These are phyloP conservation scores for Pangasius mekongensis DNA, from an alignment of 2,797 vertebrate genomes.

Conservation along the genomic window DNA sequence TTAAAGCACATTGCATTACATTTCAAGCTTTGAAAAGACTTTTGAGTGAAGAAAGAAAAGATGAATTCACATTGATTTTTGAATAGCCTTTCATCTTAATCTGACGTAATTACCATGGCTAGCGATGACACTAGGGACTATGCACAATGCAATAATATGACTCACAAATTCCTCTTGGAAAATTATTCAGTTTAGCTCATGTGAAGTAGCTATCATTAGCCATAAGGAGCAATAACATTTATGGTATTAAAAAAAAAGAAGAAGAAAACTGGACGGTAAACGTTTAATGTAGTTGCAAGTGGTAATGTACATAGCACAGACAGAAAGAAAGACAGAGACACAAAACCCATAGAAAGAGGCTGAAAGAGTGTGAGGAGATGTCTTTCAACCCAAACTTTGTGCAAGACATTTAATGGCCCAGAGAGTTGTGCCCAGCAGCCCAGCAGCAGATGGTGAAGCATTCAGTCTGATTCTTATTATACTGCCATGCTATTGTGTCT, in stretches of 20 bases:
- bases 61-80: not conserved
- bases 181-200: not conserved
- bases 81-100: not conserved
- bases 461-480: slow-evolving; percentile 79
- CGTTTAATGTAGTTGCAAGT: slow-evolving; percentile 1
- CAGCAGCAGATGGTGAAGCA: slow-evolving; percentile 78
- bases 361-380: slow-evolving; percentile 2
- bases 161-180: not conserved
- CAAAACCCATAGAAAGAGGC: not conserved
- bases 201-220: not conserved
- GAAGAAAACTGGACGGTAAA: not conserved
- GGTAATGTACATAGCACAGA: not conserved
- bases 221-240: not conserved
- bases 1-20: not conserved
- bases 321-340: not conserved
- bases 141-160: not conserved
- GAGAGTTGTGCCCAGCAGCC: slow-evolving; percentile 52
- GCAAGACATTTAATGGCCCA: slow-evolving; percentile 54
- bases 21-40: not conserved
- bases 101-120: not conserved
- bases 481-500: slow-evolving; percentile 61
- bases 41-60: not conserved
- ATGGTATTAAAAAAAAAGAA: not conserved
- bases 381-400: slow-evolving; percentile 52
- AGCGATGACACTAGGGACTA: not conserved